Percentiles rank a stretch among this genome's conserved stretches.
These are phyloP conservation scores for Xiphophorus hellerii DNA, from an alignment of 2,113 vertebrate genomes.

Conservation along the genomic window DNA sequence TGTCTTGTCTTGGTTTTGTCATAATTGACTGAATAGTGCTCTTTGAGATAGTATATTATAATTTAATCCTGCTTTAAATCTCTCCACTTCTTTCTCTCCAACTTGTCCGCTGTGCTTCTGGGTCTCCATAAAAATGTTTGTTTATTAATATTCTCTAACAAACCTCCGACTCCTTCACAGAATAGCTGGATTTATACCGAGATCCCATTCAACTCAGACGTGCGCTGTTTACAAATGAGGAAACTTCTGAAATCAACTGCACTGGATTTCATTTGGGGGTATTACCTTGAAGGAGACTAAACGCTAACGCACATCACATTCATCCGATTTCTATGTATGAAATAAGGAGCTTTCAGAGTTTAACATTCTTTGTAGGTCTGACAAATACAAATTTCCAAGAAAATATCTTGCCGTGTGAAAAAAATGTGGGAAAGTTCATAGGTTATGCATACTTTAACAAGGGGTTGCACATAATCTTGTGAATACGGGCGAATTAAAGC, in stretches of 20 bases:
- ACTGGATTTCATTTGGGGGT: neutral
- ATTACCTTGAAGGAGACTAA: neutral
- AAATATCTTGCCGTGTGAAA: neutral
- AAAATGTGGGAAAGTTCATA: neutral
- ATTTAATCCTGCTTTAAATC: neutral
- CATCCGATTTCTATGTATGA: too few species aligned
- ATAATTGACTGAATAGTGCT: neutral
- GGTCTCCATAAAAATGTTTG: neutral
- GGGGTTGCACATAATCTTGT: too few species aligned
- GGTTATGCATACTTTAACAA: neutral
- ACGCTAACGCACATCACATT: neutral
- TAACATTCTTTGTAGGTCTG: neutral
- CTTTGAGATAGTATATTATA: neutral
- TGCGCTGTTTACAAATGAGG: too few species aligned
- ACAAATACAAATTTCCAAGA: neutral
- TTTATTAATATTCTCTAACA: neutral
- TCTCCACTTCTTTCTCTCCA: neutral
- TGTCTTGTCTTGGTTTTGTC: neutral
- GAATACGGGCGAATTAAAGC: constrained; percentile 31
- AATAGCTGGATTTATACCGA: too few species aligned
- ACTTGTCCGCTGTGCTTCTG: neutral
- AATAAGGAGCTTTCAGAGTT: neutral
- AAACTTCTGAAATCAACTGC: neutral
- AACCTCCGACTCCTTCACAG: too few species aligned
- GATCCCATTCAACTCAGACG: too few species aligned